A percentile compares a stretch with the other conserved stretches of the same genome.
Conservation (phyloP, 2,113 vertebrate species). For the Copsychus sechellarum region DNA sequence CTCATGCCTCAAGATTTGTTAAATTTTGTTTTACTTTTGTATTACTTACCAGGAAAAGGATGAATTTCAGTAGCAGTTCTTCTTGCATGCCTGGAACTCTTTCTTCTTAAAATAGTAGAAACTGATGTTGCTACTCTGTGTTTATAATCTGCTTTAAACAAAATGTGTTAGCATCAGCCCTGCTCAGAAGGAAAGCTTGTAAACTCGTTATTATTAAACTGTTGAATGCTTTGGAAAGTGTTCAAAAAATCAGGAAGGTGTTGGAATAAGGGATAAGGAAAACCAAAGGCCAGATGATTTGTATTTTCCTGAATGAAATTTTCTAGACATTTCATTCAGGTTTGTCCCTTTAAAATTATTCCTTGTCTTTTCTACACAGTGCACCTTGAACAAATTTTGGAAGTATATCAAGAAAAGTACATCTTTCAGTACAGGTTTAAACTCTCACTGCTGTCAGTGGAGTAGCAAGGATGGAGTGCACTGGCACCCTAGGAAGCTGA, state of each 20-base stretch:
- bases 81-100: background rate
- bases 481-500: background rate
- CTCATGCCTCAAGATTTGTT: background rate
- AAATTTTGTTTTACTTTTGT: background rate
- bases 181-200: background rate
- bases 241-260: background rate
- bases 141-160: slow-evolving; percentile 61
- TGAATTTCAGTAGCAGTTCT: background rate
- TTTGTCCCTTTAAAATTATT: background rate
- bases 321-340: background rate
- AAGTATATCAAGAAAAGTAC: background rate
- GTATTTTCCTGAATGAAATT: background rate
- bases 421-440: background rate
- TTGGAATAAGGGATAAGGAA: background rate
- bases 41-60: slow-evolving; percentile 63
- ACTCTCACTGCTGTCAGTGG: background rate
- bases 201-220: background rate
- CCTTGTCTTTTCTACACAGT: background rate
- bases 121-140: background rate
- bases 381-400: background rate
- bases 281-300: background rate
- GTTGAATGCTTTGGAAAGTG: background rate
- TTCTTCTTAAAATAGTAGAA: slow-evolving; percentile 23
- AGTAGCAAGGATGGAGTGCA: background rate
- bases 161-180: background rate